Evolutionary conservation across 2,888 invertebrate species (phyloP).

Genomic region (Acanthoscelides obtectus): DNA sequence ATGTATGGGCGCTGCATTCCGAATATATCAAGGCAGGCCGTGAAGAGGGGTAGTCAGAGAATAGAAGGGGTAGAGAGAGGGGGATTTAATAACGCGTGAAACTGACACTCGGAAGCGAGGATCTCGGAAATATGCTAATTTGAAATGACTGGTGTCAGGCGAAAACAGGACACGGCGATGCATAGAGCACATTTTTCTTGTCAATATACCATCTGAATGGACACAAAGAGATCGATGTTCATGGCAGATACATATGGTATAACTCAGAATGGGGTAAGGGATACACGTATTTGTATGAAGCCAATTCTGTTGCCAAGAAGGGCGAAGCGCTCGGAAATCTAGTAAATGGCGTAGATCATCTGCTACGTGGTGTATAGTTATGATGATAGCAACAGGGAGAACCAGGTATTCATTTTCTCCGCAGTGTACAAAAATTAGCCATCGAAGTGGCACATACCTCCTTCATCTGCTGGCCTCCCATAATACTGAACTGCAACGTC

Average conservation of each 20-base stretch:
- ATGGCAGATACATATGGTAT: not conserved
- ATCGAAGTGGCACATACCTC: no score
- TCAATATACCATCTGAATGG: not conserved
- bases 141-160: not conserved
- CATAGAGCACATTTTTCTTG: not conserved
- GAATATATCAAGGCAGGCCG: not conserved
- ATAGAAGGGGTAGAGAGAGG: not conserved
- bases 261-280: not conserved
- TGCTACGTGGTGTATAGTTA: no score
- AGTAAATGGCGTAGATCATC: no score
- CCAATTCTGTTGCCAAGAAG: no score
- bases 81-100: conserved; percentile 1
- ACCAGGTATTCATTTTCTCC: no score
- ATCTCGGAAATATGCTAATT: not conserved
- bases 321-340: no score
- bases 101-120: not conserved
- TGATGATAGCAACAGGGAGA: no score
- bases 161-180: not conserved
- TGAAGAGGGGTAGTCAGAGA: not conserved
- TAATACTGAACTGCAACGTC: no score
- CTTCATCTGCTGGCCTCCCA: no score
- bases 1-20: not conserved
- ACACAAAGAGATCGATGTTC: not conserved
- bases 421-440: no score
- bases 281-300: no score